Evolutionary conservation across 2,797 vertebrate genomes (phyloP).

Genomic region (Hozukius guyotensis): DNA sequence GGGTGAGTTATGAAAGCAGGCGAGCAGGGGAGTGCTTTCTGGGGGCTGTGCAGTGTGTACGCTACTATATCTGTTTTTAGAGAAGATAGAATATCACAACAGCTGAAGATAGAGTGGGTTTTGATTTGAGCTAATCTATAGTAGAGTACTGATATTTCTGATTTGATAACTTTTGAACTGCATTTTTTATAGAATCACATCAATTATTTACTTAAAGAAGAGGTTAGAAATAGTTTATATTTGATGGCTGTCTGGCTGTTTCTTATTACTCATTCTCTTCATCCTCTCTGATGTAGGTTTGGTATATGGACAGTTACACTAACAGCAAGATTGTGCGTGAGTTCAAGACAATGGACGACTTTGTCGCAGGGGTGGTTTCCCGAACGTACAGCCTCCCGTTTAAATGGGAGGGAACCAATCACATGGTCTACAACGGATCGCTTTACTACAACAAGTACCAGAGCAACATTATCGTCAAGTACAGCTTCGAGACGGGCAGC

Average conservation of each 20-base stretch:
- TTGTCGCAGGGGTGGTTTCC: constrained; percentile 91
- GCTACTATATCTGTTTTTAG: constrained; percentile 32
- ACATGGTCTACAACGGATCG: constrained; percentile 96
- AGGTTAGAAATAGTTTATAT: background rate
- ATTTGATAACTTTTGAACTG: background rate
- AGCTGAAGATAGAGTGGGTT: background rate
- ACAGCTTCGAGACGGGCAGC: constrained; percentile 92
- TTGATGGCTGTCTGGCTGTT: background rate
- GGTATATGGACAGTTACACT: constrained; percentile 99
- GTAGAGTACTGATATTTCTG: background rate
- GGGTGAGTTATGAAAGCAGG: constrained; percentile 84
- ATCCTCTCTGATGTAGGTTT: constrained; percentile 84
- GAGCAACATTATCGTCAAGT: constrained; percentile 98
- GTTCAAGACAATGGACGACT: constrained; percentile 93
- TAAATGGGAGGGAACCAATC: constrained; percentile 98
- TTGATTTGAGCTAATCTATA: background rate
- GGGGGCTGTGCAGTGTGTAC: constrained; percentile 8
- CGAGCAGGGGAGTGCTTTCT: constrained; percentile 27
- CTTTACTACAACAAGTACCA: constrained; percentile 99
- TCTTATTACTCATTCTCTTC: constrained; percentile 11
- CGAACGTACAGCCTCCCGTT: constrained; percentile 97
- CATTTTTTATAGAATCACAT: background rate
- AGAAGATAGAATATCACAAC: background rate
- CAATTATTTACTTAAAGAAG: background rate
- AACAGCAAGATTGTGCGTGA: constrained; percentile 98